Evolutionary conservation across 2,113 vertebrate species (phyloP), one percentile per base, ranked within the genome.

Genomic region (Toxostoma redivivum): DNA sequence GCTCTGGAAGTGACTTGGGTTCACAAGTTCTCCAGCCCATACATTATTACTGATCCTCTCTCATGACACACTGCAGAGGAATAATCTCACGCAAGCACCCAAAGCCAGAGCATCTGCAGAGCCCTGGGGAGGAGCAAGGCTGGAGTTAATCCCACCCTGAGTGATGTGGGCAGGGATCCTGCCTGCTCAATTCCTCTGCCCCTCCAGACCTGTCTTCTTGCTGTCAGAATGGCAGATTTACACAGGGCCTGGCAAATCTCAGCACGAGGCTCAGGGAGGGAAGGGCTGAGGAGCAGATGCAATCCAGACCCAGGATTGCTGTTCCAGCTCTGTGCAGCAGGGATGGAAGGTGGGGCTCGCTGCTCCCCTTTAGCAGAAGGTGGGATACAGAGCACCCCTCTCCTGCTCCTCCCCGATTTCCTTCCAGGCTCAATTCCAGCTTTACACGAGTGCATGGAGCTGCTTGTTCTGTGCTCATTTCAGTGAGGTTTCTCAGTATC

Each of bases 1-100:
- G 87, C 44, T 0, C 45, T 3, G 2, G n/a, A 45, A 95, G 87
- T 69, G 48, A 24, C 70, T 87, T 27, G 90, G 74, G 94, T 95
- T 97, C 94, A 95, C 27, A 58, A 97, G 94, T 94, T 95, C 94
- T 95, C 58, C 84, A 91, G 84, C 5, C 93, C 91, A 96, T 97
- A 23, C 90, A 97, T 95, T 92, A 96, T 96, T 96, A 70, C 90
- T 89, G 16, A 73, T 30, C 62, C 79, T 65, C 50, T 65, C 2
- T 20, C 65, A 60, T 60, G 80, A 73, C 86, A 77, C 79, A 5
- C 67, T 85, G 50, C 57, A 53, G 50, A 81, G 72, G 19, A 76
- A 60, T 8, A 27, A 76, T 54, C 74, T 90, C 78, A 69, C 65
- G 73, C 76, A 31, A 88, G 88, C 62, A 58, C 50, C 17, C 57